phyloP scores from a whole-genome alignment of 2,113 vertebrate species.

The Leptocoma aspasia region DNA sequence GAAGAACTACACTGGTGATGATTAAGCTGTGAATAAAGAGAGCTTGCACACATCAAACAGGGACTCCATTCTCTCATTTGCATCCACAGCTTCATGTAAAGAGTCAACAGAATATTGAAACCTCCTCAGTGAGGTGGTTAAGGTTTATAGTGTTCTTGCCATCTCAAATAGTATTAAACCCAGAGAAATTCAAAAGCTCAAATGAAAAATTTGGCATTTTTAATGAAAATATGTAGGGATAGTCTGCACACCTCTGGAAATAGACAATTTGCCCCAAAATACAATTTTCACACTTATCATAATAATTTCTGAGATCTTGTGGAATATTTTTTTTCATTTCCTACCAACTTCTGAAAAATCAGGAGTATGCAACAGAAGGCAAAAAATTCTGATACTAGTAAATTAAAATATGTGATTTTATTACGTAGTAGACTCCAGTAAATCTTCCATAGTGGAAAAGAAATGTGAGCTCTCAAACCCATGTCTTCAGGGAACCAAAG shows the following conservation, averaged over 20 bases:
- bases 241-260: not conserved
- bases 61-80: not conserved
- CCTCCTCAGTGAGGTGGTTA: not conserved
- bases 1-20: not conserved
- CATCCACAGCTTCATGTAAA: not conserved
- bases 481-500: not conserved
- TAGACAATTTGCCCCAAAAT: not conserved
- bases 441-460: not conserved
- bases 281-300: not conserved
- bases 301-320: not conserved
- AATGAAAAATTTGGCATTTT: not conserved
- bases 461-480: not conserved
- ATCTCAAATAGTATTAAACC: not conserved
- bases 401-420: not conserved
- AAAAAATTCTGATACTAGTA: not conserved
- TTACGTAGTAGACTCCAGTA: not conserved
- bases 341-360: not conserved
- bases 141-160: not conserved
- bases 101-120: not conserved
- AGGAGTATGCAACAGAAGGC: not conserved
- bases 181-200: not conserved
- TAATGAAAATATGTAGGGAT: not conserved
- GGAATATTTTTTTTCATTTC: not conserved
- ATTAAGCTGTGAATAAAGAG: not conserved
- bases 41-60: not conserved